Percentiles rank a stretch among this genome's conserved stretches.
These are phyloP conservation scores for Tympanuchus pallidicinctus DNA, from an alignment of 2,113 vertebrate species.

Conservation along the genomic window DNA sequence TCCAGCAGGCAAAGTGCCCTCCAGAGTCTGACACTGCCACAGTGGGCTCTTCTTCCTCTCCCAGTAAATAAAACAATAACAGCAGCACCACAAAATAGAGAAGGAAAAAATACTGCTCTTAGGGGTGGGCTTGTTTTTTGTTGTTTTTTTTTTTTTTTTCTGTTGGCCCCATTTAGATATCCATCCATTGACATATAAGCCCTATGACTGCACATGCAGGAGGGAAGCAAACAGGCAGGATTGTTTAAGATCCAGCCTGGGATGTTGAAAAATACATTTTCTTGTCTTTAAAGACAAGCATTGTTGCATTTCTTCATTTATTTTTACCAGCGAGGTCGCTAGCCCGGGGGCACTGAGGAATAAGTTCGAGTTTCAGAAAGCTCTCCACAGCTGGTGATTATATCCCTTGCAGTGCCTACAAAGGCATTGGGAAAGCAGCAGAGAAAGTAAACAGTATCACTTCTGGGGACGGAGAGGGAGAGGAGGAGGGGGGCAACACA, in stretches of 20 bases:
- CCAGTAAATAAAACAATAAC: conserved; percentile 12
- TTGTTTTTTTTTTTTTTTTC: not conserved
- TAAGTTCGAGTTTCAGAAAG: conserved; percentile 69
- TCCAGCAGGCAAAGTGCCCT: conserved; percentile 38
- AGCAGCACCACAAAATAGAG: not conserved
- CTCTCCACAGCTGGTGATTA: conserved; percentile 74
- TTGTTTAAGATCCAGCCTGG: not conserved
- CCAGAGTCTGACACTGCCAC: conserved; percentile 1
- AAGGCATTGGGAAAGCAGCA: conserved; percentile 73
- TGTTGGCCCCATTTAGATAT: not conserved
- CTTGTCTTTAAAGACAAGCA: conserved; percentile 51
- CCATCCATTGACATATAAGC: not conserved
- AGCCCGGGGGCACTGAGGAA: conserved; percentile 45
- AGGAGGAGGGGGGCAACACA: not conserved
- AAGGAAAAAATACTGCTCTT: not conserved
- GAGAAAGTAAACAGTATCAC: conserved; percentile 80
- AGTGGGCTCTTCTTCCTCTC: not conserved
- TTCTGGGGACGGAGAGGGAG: conserved; percentile 60
- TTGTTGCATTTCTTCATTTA: conserved; percentile 54
- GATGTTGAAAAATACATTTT: conserved; percentile 39
- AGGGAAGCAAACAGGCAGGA: not conserved
- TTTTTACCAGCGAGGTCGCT: conserved; percentile 36
- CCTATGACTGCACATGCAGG: not conserved
- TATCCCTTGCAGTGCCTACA: conserved; percentile 68
- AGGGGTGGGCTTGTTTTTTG: not conserved